Evolutionary conservation across 2,888 invertebrate species (phyloP).

Genomic region (Artemia sp.): DNA sequence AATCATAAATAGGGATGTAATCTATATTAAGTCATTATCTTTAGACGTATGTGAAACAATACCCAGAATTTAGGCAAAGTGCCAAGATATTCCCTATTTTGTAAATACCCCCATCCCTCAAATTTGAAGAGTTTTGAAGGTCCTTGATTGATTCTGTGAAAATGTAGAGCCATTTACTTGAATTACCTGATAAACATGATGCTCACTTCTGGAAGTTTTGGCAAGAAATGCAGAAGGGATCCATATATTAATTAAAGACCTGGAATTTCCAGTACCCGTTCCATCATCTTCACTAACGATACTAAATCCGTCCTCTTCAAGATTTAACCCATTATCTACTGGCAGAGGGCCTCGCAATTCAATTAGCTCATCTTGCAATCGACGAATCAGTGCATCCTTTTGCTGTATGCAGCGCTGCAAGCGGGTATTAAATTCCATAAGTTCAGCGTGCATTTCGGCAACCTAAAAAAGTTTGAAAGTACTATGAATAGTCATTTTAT

Average conservation of each 20-base stretch:
- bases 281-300: constrained; percentile 27
- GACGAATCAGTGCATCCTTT: constrained; percentile 43
- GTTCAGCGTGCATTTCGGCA: constrained; percentile 82
- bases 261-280: constrained; percentile 23
- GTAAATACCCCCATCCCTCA: too few relatives aligned
- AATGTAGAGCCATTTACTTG: neutral
- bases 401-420: constrained; percentile 50
- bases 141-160: too few relatives aligned
- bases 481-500: too few relatives aligned
- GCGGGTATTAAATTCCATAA: constrained; percentile 77
- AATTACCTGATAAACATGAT: constrained; percentile 73
- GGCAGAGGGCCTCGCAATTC: constrained; percentile 46
- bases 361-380: constrained; percentile 45
- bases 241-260: constrained; percentile 54
- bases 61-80: neutral
- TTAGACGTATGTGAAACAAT: neutral
- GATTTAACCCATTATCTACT: constrained; percentile 25
- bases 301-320: constrained; percentile 14
- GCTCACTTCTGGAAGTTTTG: constrained; percentile 51
- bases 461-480: constrained; percentile 39
- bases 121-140: too few relatives aligned
- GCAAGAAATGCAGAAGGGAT: constrained; percentile 70
- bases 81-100: too few relatives aligned
- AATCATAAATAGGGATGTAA: neutral
- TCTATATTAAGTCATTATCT: neutral